A percentile compares a stretch with the other conserved stretches of the same genome.
phyloP scores from a whole-genome alignment of 2,113 vertebrate genomes.

The Peromyscus leucopus region DNA sequence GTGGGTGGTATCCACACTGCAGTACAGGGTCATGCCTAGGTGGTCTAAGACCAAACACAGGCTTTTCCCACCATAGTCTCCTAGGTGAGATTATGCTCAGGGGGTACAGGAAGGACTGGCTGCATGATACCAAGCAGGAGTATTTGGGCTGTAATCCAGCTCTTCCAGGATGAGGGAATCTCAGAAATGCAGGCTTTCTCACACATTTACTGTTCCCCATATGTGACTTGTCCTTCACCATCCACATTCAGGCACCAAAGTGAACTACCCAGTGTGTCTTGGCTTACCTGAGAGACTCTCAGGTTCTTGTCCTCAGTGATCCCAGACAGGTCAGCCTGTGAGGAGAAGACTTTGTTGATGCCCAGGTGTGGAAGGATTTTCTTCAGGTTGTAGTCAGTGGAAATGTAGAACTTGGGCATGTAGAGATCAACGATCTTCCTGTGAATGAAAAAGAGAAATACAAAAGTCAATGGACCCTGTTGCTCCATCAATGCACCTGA shows the following conservation, averaged over 20 bases:
- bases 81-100: too few species aligned
- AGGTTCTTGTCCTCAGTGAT: background rate
- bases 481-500: too few species aligned
- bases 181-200: background rate
- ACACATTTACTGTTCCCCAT: too few species aligned
- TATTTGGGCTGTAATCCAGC: too few species aligned
- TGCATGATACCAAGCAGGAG: too few species aligned
- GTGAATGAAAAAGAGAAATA: background rate
- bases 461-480: rapidly evolving
- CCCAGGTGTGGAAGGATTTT: background rate
- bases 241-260: too few species aligned
- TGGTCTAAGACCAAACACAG: background rate
- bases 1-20: rapidly evolving
- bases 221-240: too few species aligned
- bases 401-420: constrained; percentile 68
- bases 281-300: background rate
- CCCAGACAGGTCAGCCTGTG: background rate
- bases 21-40: background rate
- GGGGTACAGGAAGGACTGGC: rapidly evolving
- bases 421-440: background rate
- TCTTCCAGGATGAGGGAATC: too few species aligned
- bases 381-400: rapidly evolving
- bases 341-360: background rate
- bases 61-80: too few species aligned
- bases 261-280: rapidly evolving